phyloP scores from a whole-genome alignment of 2,797 vertebrate genomes.

The Ficedula albicollis region DNA sequence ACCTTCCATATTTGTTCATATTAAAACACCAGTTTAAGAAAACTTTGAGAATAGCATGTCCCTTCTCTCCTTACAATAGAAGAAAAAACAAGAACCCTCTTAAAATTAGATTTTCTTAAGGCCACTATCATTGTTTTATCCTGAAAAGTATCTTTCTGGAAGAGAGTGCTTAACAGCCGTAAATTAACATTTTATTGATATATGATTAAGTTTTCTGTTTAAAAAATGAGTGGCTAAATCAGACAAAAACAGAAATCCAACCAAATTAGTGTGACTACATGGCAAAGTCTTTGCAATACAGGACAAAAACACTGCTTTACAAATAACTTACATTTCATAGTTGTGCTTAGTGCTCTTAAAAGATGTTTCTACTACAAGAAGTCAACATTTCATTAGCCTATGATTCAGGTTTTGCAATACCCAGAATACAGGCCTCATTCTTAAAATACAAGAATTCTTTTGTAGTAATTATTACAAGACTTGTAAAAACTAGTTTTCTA shows the following conservation, averaged over 20 bases:
- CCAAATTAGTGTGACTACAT: background rate
- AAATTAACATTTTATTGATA: background rate
- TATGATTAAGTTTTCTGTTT: background rate
- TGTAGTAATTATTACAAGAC: background rate
- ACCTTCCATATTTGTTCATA: background rate
- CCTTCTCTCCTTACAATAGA: background rate
- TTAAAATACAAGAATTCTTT: background rate
- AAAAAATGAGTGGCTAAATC: background rate
- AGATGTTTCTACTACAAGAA: background rate
- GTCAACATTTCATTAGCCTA: background rate
- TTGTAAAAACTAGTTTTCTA: background rate
- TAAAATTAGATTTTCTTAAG: background rate
- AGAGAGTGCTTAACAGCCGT: background rate
- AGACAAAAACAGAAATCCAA: background rate
- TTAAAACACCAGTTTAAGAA: background rate
- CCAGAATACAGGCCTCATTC: background rate
- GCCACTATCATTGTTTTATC: background rate
- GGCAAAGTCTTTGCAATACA: background rate
- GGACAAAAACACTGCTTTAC: background rate
- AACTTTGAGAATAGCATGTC: background rate
- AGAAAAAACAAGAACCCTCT: background rate
- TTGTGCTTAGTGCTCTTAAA: rapidly evolving
- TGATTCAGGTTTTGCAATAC: background rate
- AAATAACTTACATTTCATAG: background rate
- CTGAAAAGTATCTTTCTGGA: background rate